These are phyloP conservation scores for Sipha flava DNA, from an alignment of 1,140 invertebrate genomes.

Conservation along the genomic window DNA sequence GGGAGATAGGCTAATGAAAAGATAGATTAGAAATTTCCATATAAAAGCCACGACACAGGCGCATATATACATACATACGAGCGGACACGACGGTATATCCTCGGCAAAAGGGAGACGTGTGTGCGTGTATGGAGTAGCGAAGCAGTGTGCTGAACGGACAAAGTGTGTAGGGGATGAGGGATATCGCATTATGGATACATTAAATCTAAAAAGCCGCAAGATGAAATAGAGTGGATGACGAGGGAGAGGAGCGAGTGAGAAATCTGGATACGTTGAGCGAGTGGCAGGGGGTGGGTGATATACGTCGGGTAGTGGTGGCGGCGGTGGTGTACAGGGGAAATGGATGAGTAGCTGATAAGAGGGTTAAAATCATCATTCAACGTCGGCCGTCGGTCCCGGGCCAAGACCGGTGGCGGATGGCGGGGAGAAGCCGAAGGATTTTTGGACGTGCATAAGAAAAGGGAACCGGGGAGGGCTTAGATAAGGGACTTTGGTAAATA, in stretches of 20 bases:
- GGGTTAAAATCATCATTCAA: conserved; percentile 31
- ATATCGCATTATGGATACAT: conserved; percentile 28
- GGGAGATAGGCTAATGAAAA: not conserved
- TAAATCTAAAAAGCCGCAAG: conserved; percentile 24
- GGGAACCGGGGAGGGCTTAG: not conserved
- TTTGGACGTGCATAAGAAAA: conserved; percentile 6
- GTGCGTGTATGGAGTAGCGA: not conserved
- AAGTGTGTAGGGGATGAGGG: not conserved
- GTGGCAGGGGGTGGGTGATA: not conserved
- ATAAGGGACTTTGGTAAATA: conserved; percentile 2
- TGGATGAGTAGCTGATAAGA: conserved; percentile 27
- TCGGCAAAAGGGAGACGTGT: not conserved
- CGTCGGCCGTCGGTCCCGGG: not conserved
- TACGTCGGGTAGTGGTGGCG: no score
- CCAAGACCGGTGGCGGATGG: not conserved
- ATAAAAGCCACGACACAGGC: not conserved
- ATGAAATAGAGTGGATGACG: not conserved
- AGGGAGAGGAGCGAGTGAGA: no score
- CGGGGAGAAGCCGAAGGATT: not conserved
- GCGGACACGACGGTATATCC: not conserved
- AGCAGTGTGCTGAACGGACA: not conserved
- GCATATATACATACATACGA: not conserved
- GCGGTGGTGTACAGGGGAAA: not conserved
- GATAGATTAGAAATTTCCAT: conserved; percentile 16
- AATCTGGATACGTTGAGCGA: no score